Base-by-base conservation (phyloP, 92 coral and sea anemone genomes). In the Heliopora coerulea region DNA sequence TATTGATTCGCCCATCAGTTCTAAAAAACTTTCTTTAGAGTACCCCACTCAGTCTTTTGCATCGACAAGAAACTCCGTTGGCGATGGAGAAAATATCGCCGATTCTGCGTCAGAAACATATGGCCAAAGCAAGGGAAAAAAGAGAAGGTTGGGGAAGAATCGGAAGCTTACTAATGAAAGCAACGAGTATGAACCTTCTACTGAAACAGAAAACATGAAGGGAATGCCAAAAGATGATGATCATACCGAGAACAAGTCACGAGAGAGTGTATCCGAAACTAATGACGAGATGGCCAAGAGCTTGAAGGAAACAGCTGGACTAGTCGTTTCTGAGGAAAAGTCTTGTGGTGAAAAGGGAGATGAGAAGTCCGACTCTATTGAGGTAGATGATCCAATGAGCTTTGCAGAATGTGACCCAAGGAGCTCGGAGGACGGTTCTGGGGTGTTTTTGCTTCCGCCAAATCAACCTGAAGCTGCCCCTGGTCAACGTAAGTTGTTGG, bases 131-230 rank as follows among this genome's bases (percentile, higher is more conserved):
- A 49, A 30, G 58, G 59, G 48, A 40, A 67, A 48, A 20, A 67
- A 44, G n/a, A 70, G 77, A 34, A 50, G 57, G 10, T 5, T 54
- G 31, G 63, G 19, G 31, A 70, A 70, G 77, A 26, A 70, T 35
- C 15, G 77, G 54, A 70, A 70, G 44, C 42, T 33, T 29, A 21
- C 33, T 10, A 30, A 52, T 12, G 62, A 52, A 37, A 34, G 18
- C 17, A 33, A 46, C 20, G 28, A 11, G n/a, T 17, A 19, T 35
- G 74, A 67, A 0, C 77, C 26, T 15, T 52, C 52, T 46, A 46
- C 15, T 10, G 52, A 46, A 46, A 46, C n/a, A 46, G 52, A 8
- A 15, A 46, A 46, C 52, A 15, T 8, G 2, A 3, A 46, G n/a
- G n/a, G 15, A 46, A 46, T 46, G n/a, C n/a, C n/a, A 10, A 15